Percentiles rank a stretch among this genome's conserved stretches.
Conservation (phyloP, 2,888 invertebrate genomes). For the Pollenia angustigena region DNA sequence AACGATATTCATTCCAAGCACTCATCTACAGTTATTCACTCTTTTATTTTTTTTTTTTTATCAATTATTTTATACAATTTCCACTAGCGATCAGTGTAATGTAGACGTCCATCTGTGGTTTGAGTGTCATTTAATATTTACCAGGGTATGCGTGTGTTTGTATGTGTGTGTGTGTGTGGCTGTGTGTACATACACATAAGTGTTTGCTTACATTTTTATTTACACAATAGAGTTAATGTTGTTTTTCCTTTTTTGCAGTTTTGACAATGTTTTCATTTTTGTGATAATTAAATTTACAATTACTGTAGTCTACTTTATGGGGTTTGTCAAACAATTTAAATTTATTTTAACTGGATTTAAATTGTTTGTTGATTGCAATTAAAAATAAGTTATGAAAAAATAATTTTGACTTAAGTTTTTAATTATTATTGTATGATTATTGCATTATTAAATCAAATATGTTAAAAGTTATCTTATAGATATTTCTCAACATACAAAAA, state of each 20-base stretch:
- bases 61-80: constrained; percentile 25
- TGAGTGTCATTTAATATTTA: constrained; percentile 43
- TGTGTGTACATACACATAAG: not conserved
- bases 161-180: not conserved
- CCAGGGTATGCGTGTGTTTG: not conserved
- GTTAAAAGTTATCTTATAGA: no score
- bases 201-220: constrained; percentile 45
- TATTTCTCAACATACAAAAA: no score
- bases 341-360: constrained; percentile 1
- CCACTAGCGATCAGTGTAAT: constrained; percentile 23
- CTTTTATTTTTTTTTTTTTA: not conserved
- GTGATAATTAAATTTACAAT: constrained; percentile 56
- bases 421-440: no score
- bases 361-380: not conserved
- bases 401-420: no score
- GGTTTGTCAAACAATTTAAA: not conserved
- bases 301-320: constrained; percentile 26
- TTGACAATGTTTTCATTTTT: constrained; percentile 30
- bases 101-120: constrained; percentile 46
- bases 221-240: not conserved
- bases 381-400: no score
- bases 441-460: no score
- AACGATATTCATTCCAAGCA: constrained; percentile 8
- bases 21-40: not conserved
- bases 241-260: not conserved